These are phyloP conservation scores for Rhogogaster chlorosoma DNA, from an alignment of 2,888 invertebrate genomes.

Conservation along the genomic window DNA sequence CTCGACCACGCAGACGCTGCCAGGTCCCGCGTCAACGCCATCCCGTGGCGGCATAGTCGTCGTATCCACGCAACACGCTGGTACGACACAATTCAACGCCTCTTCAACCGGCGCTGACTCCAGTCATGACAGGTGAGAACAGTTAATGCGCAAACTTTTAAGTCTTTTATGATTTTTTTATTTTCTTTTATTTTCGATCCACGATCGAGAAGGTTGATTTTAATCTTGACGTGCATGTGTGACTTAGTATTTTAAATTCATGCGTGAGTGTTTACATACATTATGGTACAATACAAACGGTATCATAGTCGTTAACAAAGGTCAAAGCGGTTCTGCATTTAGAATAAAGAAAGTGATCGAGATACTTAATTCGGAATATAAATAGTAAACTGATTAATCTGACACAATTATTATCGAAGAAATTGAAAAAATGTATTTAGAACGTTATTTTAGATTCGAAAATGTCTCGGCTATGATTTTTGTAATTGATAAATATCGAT, in stretches of 20 bases:
- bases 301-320: neutral
- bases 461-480: neutral
- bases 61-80: conserved; percentile 68
- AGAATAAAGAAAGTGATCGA: neutral
- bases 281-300: neutral
- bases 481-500: neutral
- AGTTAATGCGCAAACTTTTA: neutral
- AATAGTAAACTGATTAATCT: neutral
- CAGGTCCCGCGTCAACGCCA: conserved; percentile 67
- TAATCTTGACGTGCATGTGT: neutral
- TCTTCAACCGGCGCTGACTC: conserved; percentile 69
- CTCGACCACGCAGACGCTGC: conserved; percentile 66
- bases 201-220: neutral
- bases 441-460: neutral
- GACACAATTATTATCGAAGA: neutral
- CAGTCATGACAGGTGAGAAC: conserved; percentile 70
- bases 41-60: conserved; percentile 69
- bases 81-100: conserved; percentile 61
- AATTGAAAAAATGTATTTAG: neutral
- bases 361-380: neutral
- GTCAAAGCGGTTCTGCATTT: neutral
- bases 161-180: neutral
- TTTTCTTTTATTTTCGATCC: neutral
- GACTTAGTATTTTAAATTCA: neutral
- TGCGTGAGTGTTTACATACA: neutral